Percentiles rank a stretch among this genome's conserved stretches.
These are phyloP conservation scores for Tetranychus truncatus DNA, from an alignment of 2,888 invertebrate species.

Conservation along the genomic window DNA sequence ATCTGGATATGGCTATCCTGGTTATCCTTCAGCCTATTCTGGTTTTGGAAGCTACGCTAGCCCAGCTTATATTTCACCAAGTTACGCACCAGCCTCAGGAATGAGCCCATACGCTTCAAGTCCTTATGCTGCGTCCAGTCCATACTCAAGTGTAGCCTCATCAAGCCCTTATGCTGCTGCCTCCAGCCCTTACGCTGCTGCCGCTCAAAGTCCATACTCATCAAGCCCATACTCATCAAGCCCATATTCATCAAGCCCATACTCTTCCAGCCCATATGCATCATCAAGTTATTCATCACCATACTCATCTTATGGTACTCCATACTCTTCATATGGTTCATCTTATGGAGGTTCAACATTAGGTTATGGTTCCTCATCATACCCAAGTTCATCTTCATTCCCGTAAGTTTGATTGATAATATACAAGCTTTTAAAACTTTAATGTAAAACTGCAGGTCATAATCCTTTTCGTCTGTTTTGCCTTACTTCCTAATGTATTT, in stretches of 20 bases:
- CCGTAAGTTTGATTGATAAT: background rate
- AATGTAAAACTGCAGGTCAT: no score
- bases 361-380: conserved; percentile 8
- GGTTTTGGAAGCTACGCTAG: conserved; percentile 9
- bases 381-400: conserved; percentile 9
- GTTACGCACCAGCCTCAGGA: background rate
- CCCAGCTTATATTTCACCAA: conserved; percentile 7
- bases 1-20: conserved; percentile 2
- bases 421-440: background rate
- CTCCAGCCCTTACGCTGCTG: background rate
- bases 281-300: background rate
- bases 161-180: background rate
- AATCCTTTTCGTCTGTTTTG: no score
- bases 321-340: conserved; percentile 4
- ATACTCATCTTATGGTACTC: background rate
- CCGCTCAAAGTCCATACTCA: background rate
- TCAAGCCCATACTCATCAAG: background rate
- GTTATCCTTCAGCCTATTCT: conserved; percentile 2
- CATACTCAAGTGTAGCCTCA: background rate
- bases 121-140: background rate
- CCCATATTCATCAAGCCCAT: background rate
- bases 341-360: conserved; percentile 3
- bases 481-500: no score
- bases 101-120: background rate
- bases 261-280: background rate